phyloP scores from a whole-genome alignment of 2,888 invertebrate species.

The Dasysyrphus albostriatus region DNA sequence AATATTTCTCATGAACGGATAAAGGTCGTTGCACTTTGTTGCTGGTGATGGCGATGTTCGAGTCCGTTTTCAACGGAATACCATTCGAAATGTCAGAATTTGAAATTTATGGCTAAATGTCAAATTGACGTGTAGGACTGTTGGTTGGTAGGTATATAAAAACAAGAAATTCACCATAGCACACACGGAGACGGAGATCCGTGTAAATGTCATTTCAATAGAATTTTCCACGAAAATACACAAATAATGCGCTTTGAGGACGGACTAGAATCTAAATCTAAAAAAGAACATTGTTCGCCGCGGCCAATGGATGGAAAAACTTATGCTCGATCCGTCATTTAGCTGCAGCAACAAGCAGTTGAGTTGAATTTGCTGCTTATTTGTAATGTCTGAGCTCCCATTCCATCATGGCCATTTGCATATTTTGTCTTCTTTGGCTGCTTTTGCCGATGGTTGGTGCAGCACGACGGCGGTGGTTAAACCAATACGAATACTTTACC shows the following conservation, averaged over 20 bases:
- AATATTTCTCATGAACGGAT: conserved; percentile 10
- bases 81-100: conserved; percentile 68
- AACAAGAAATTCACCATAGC: conserved; percentile 8
- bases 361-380: conserved; percentile 37
- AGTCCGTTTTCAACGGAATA: conserved; percentile 38
- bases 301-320: conserved; percentile 16
- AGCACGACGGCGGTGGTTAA: conserved; percentile 9
- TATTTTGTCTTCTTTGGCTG: conserved; percentile 54
- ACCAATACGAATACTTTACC: conserved; percentile 6
- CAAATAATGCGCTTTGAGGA: conserved; percentile 14
- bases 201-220: conserved; percentile 69
- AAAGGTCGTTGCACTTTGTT: conserved; percentile 16
- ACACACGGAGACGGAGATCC: conserved; percentile 60
- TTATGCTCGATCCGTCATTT: conserved; percentile 22
- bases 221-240: conserved; percentile 57
- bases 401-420: conserved; percentile 74
- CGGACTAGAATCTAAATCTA: conserved; percentile 54
- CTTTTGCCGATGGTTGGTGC: conserved; percentile 31
- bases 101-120: conserved; percentile 73
- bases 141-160: not conserved
- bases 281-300: conserved; percentile 20
- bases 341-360: conserved; percentile 44
- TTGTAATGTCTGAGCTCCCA: conserved; percentile 69
- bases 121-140: conserved; percentile 46
- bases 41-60: not conserved